Percentiles rank a stretch among this genome's conserved stretches.
Conservation (phyloP, 2,797 vertebrate species). For the Graptemys geographica region DNA sequence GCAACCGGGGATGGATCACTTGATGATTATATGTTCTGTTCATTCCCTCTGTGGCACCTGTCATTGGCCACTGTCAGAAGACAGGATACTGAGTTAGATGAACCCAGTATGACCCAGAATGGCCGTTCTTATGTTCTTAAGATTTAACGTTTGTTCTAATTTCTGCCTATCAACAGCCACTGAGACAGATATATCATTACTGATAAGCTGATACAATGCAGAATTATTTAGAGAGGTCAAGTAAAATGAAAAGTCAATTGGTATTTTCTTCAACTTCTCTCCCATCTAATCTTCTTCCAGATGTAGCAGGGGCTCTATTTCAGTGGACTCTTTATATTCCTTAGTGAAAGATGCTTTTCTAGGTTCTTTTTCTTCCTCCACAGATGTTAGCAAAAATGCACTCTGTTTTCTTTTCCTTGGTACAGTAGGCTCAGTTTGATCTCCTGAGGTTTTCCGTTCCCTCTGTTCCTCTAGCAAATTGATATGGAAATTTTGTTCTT, state of each 20-base stretch:
- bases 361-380: background rate
- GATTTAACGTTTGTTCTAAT: background rate
- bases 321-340: background rate
- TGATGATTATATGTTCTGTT: too few relatives aligned
- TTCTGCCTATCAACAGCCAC: background rate
- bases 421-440: slow-evolving; percentile 45
- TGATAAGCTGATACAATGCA: background rate
- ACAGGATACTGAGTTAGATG: too few relatives aligned
- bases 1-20: too few relatives aligned
- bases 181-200: background rate
- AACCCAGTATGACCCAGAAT: too few relatives aligned
- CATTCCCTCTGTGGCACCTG: too few relatives aligned
- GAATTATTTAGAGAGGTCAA: too few relatives aligned
- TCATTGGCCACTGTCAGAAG: too few relatives aligned
- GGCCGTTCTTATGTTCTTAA: background rate
- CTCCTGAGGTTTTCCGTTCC: slow-evolving; percentile 13
- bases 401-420: background rate
- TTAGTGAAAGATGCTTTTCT: background rate
- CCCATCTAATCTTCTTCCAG: background rate
- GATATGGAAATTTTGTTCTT: slow-evolving; percentile 53
- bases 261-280: background rate
- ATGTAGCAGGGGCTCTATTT: background rate
- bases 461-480: slow-evolving; percentile 37
- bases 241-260: background rate
- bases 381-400: background rate